Base-by-base conservation (phyloP, 1,140 invertebrate genomes). In the Dinoponera quadriceps region DNA sequence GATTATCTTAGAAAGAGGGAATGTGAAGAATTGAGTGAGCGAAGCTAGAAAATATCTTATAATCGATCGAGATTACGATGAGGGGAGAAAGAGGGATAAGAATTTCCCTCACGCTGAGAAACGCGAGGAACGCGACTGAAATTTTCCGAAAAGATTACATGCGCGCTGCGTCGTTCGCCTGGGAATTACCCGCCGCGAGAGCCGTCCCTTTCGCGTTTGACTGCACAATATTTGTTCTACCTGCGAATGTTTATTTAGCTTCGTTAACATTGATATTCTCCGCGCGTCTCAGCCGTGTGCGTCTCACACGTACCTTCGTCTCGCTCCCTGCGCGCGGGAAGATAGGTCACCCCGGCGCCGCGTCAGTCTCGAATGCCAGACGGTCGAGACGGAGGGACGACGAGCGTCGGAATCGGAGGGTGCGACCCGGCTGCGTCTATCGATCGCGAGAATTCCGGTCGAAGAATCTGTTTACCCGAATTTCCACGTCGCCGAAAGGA, bases 391-490 rank as follows among this genome's bases (percentile, higher is more conserved):
- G 69, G 55, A 57, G 55, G 16, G 55, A 57, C n/a, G 16, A 62
- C 20, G 29, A 44, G 25, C 29, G 14, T 25, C 16, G 68, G 78
- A n/a, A 57, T 18, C 29, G 29, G 74, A 20, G 25, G 65, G 38
- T 27, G 33, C 33, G 51, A 75, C 73, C 57, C 48, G 69, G 16
- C 27, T 63, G 54, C 60, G 65, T 22, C 65, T 88, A 88, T 88
- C 83, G 83, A 87, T 88, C 86, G 55, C 25, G 78, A n/a, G n/a
- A 83, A 83, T 88, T 85, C 73, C 68, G 73, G 44, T 69, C 68
- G 83, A 77, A 80, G 87, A 88, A 88, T 88, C 87, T 88, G 87
- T 88, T 88, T 88, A 88, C 78, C 62, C 83, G 83, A 88, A 88
- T 88, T 88, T 88, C 83, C 82, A 55, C 82, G 54, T 60, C 60